phyloP scores from a whole-genome alignment of 2,797 vertebrate species.

The Atherinosoma microstoma region DNA sequence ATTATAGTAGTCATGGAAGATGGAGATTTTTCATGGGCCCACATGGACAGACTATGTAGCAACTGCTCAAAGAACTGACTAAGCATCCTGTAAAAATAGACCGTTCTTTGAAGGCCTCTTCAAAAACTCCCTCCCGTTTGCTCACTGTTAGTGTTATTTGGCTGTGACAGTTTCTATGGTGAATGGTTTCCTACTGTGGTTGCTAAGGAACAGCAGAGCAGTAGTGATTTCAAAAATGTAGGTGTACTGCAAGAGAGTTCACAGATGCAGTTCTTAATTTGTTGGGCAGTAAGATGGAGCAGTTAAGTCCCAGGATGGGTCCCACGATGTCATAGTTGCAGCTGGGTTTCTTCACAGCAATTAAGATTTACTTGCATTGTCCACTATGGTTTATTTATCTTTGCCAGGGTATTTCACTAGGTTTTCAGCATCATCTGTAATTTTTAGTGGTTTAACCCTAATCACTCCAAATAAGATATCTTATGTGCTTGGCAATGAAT shows the following conservation, averaged over 20 bases:
- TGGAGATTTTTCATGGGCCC: background rate
- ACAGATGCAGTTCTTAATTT: conserved; percentile 53
- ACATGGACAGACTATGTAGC: background rate
- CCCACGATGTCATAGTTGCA: conserved; percentile 18
- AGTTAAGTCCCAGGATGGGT: conserved; percentile 31
- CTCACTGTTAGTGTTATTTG: conserved; percentile 35
- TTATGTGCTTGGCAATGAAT: conserved; percentile 17
- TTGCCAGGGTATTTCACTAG: background rate
- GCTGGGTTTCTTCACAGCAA: conserved; percentile 27
- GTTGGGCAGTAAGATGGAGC: conserved; percentile 56
- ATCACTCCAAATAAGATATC: background rate
- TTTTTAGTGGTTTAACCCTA: rapidly evolving
- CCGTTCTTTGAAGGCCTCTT: conserved; percentile 23
- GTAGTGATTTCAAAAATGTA: conserved; percentile 86
- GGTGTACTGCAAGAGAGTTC: conserved; percentile 61
- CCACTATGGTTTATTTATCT: background rate
- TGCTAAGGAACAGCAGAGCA: conserved; percentile 93
- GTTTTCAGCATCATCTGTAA: background rate
- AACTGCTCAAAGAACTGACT: background rate
- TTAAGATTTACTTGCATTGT: conserved; percentile 27
- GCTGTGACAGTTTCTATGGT: conserved; percentile 86
- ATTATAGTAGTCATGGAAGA: background rate
- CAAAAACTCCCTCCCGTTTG: conserved; percentile 28
- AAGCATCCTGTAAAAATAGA: conserved; percentile 8
- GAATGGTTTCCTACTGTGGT: conserved; percentile 88